Conservation (phyloP, 2,888 invertebrate species). For the Parnassius mnemosyne region DNA sequence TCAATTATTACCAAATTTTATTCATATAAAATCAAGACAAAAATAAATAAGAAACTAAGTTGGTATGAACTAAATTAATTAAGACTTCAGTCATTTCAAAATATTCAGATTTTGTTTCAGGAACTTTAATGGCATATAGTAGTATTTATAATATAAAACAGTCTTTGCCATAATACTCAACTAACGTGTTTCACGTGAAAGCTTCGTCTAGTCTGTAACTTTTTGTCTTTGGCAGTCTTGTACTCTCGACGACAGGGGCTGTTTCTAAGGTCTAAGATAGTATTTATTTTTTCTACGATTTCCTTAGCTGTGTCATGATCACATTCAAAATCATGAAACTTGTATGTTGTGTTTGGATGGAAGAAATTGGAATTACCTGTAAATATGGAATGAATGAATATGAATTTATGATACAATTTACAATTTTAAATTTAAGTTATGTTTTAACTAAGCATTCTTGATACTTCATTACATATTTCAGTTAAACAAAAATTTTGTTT, state of each 20-base stretch:
- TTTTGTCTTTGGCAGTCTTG: slow-evolving; percentile 86
- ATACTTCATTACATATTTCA: too few relatives aligned
- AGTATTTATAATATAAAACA: slow-evolving; percentile 25
- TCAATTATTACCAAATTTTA: too few relatives aligned
- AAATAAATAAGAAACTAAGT: not conserved
- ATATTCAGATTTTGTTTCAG: slow-evolving; percentile 29
- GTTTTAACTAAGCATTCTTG: too few relatives aligned
- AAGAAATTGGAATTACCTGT: slow-evolving; percentile 57
- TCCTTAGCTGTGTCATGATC: slow-evolving; percentile 87
- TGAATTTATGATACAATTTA: not conserved
- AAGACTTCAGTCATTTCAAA: slow-evolving; percentile 22
- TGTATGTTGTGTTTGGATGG: slow-evolving; percentile 82
- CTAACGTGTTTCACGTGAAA: slow-evolving; percentile 74
- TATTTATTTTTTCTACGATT: slow-evolving; percentile 92
- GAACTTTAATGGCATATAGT: slow-evolving; percentile 31
- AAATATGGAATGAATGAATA: slow-evolving; percentile 26
- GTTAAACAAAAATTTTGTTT: too few relatives aligned
- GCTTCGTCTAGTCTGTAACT: slow-evolving; percentile 82
- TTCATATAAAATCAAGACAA: too few relatives aligned
- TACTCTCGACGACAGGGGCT: slow-evolving; percentile 91
- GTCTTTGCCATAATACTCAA: slow-evolving; percentile 41
- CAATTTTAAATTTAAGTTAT: too few relatives aligned
- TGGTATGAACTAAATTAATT: slow-evolving; percentile 9
- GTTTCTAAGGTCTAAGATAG: slow-evolving; percentile 90
- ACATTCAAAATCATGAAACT: slow-evolving; percentile 93